phyloP scores from a whole-genome alignment of 2,797 vertebrate species.

The Pithecia hirsuta region DNA sequence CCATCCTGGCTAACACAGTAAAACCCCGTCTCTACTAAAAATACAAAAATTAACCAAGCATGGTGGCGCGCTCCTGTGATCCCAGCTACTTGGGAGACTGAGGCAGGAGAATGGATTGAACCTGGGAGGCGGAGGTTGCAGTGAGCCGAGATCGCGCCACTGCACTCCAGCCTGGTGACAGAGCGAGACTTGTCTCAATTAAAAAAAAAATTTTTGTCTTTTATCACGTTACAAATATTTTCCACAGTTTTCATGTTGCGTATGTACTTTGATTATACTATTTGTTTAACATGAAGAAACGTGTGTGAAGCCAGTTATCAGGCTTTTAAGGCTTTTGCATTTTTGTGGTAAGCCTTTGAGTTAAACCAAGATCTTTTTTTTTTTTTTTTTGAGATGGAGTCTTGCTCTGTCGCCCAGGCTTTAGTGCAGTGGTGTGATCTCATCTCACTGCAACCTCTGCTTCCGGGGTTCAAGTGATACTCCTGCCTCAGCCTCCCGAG shows the following conservation, averaged over 20 bases:
- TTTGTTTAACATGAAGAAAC: neutral
- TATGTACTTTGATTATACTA: neutral
- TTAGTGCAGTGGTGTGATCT: neutral
- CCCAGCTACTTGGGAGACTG: too few relatives aligned
- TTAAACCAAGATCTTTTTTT: neutral
- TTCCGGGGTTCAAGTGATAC: neutral
- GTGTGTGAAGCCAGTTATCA: constrained; percentile 1
- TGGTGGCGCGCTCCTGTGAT: too few relatives aligned
- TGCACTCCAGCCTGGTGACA: too few relatives aligned
- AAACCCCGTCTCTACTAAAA: too few relatives aligned
- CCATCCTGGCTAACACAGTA: too few relatives aligned
- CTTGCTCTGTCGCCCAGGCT: neutral
- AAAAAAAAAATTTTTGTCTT: neutral
- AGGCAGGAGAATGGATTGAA: too few relatives aligned
- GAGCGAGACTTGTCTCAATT: too few relatives aligned
- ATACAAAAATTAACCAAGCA: too few relatives aligned
- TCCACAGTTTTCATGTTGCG: neutral
- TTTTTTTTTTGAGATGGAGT: neutral
- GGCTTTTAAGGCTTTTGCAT: neutral
- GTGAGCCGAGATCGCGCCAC: too few relatives aligned
- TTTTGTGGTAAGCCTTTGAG: neutral
- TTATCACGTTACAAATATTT: neutral
- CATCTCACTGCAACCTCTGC: neutral
- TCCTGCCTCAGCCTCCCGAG: neutral
- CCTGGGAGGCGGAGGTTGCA: too few relatives aligned